These are phyloP conservation scores for Prunella fulvescens DNA, from an alignment of 2,113 vertebrate genomes.

Conservation along the genomic window DNA sequence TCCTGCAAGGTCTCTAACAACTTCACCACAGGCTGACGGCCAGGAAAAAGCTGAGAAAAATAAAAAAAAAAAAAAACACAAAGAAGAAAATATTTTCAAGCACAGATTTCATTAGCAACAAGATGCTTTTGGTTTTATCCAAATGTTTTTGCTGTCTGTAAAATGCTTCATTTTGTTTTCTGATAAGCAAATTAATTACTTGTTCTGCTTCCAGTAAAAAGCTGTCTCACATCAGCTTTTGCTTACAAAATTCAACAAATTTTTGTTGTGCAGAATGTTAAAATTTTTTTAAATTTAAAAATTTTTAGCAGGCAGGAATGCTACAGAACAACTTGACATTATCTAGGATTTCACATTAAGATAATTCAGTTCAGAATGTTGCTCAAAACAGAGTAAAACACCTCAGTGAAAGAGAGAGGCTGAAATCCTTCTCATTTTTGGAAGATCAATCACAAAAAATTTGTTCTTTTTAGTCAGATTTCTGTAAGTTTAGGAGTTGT, in stretches of 20 bases:
- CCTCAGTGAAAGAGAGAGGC: neutral
- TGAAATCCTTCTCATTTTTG: neutral
- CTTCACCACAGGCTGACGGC: constrained; percentile 83
- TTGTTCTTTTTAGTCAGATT: neutral
- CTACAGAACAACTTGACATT: neutral
- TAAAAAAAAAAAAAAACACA: neutral
- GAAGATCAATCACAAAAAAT: neutral
- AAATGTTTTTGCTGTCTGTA: neutral
- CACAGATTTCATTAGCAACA: neutral
- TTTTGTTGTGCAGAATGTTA: neutral
- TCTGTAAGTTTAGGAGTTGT: neutral
- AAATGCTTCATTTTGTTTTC: neutral
- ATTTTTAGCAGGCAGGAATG: neutral
- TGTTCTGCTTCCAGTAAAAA: neutral
- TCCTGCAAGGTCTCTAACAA: constrained; percentile 90
- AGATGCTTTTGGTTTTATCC: neutral
- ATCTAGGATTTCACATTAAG: neutral
- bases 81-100: neutral
- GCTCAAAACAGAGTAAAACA: neutral
- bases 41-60: constrained; percentile 85
- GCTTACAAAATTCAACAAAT: neutral
- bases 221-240: neutral
- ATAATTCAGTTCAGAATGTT: neutral
- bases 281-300: neutral
- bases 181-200: neutral